Evolutionary conservation across 2,797 vertebrate species (phyloP), one percentile per base, ranked within the genome.

Genomic region (Catostomus latipinnis): DNA sequence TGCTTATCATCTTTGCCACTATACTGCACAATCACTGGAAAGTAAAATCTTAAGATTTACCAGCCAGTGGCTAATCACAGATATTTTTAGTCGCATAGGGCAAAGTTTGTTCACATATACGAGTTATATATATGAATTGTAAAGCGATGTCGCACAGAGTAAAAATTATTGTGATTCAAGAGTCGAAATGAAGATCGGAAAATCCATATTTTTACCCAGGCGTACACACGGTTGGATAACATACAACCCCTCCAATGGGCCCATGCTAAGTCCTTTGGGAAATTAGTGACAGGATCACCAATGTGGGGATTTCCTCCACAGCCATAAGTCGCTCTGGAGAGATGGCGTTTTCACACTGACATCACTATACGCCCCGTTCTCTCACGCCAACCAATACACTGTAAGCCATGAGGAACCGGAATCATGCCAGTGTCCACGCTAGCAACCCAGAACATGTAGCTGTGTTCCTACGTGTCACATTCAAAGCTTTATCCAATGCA

Each of bases 271-370:
- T 80, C 76, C 52, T 84, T 86, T 84, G 86, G 86, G 84, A 86
- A 87, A 85, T 86, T 82, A 85, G 74, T 78, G 85, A 76, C 73
- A 78, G 76, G 72, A 78, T 86, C 81, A 81, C 74, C 69, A 76
- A 34, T 68, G 67, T 52, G 73, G 84, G 84, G 84, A 87, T 87
- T 87, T 88, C 85, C 85, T 87, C 71, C 34, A 16, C 9, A n/a
- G 76, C 83, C 83, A 86, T 87, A 86, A 87, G 86, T 76, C 74
- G 65, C 80, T 76, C 71, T 74, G 68, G 50, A 61, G 6, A 71
- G 54, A 76, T 16, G 16, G 75, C 13, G 4, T 18, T n/a, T 61
- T 9, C 57, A 13, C 45, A 79, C 66, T 83, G 78, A 83, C 82
- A 49, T 81, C 82, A 83, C 62, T 11, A 34, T 54, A 14, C n/a